A percentile compares a stretch with the other conserved stretches of the same genome.
Conservation (phyloP, 2,888 invertebrate genomes). For the Tipula confusa region DNA sequence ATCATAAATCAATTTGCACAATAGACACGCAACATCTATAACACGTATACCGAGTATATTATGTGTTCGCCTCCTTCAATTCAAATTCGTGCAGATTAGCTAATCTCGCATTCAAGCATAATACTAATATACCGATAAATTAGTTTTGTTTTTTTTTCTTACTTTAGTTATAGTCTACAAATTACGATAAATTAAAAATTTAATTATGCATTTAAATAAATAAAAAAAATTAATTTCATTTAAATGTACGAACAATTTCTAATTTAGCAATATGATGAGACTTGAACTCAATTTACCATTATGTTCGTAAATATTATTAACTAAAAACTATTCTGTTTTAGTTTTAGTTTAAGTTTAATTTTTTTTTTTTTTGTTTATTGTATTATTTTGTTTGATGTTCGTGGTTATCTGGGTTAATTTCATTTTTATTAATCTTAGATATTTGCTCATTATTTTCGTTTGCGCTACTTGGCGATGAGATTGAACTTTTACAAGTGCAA, state of each 20-base stretch:
- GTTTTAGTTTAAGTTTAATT: no score
- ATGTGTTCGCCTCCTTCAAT: not conserved
- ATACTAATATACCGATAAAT: not conserved
- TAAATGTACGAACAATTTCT: not conserved
- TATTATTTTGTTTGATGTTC: not conserved
- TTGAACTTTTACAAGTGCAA: not conserved
- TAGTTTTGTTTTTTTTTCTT: not conserved
- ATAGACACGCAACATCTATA: not conserved
- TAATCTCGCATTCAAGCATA: not conserved
- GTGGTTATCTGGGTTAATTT: not conserved
- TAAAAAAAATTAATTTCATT: not conserved
- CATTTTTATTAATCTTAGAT: not conserved
- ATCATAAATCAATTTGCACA: slow-evolving; percentile 8
- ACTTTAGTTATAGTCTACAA: not conserved
- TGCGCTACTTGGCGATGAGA: not conserved
- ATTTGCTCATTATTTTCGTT: not conserved
- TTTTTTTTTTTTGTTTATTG: no score
- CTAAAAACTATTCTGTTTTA: not conserved
- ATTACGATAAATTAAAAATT: not conserved
- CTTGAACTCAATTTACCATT: slow-evolving; percentile 12
- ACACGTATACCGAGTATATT: no score
- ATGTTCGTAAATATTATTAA: not conserved
- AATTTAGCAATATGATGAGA: not conserved
- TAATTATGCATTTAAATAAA: slow-evolving; percentile 12
- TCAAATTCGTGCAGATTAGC: not conserved